Base-by-base conservation (phyloP, 2,797 vertebrate genomes). In the Denticeps clupeoides region DNA sequence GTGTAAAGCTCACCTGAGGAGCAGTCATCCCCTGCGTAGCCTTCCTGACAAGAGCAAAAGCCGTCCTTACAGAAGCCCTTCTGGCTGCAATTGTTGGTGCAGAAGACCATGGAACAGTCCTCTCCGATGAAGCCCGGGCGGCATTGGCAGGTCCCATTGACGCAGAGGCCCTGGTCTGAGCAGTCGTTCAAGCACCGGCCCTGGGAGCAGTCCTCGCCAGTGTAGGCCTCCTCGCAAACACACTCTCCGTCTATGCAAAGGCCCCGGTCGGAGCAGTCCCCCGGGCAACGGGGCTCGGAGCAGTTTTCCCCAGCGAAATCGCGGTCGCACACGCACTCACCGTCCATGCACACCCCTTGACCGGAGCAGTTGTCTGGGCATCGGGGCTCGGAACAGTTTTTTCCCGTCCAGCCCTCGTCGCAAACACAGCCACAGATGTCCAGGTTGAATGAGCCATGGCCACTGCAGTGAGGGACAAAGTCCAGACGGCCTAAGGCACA, bases 171-270 rank as follows among this genome's bases (percentile, higher is more conserved):
- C 53, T 87, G 89, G 57, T 90, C 89, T 0, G 87, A 95, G 72
- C 95, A 99, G 80, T 95, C 90, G 2, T 72, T 86, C 2, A 91
- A 89, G 51, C 95, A 99, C 32, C 87, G 72, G 15, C 88, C 82
- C 23, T 87, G 70, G 7, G 83, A 81, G 71, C 95, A 99, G 57
- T 91, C 90, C 5, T 92, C 85, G 0, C 95, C 94, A 0, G 82
- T 53, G 72, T 87, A 98, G 6, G 89, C 82, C 57, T 95, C 94
- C 51, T 97, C 91, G 3, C 94, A 99, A 58, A 95, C 64, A 1
- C 95, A 99, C 66, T 93, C 89, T 1, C 93, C 92, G 0, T 93
- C 92, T 48, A 96, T 86, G 3, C 95, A 99, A 53, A 94, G 71
- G 4, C 95, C 95, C 0, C 77, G 86, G 38, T 86, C 85, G 1